phyloP scores from a whole-genome alignment of 2,113 vertebrate genomes.

The Penelope pileata region DNA sequence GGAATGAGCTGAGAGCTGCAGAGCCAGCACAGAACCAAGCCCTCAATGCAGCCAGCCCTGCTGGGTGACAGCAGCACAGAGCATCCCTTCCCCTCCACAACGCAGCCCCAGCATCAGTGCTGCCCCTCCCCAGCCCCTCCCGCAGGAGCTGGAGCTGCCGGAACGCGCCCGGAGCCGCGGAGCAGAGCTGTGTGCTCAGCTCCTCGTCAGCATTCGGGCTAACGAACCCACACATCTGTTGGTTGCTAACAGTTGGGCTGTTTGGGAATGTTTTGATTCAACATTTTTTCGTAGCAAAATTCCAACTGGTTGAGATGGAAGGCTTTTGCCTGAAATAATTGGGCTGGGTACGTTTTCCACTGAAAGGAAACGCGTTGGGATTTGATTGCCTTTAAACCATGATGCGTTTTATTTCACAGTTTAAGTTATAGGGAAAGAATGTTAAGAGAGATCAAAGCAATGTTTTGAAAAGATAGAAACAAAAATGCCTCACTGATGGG shows the following conservation, averaged over 20 bases:
- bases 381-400: background rate
- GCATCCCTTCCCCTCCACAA: background rate
- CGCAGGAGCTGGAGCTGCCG: fast-evolving
- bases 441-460: background rate
- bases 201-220: background rate
- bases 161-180: fast-evolving
- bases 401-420: background rate
- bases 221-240: background rate
- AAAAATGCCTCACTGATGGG: background rate
- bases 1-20: background rate
- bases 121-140: background rate
- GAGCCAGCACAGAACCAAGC: background rate
- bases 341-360: background rate
- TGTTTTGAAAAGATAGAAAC: background rate
- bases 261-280: conserved; percentile 9
- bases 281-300: background rate
- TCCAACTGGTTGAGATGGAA: background rate
- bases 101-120: no score
- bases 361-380: fast-evolving
- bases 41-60: background rate
- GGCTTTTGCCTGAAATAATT: background rate
- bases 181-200: background rate
- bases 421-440: background rate
- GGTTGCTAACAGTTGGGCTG: background rate
- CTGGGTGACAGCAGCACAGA: fast-evolving